Base-by-base conservation (phyloP, 2,888 invertebrate species). In the Sinodicranocentrus sp. region DNA sequence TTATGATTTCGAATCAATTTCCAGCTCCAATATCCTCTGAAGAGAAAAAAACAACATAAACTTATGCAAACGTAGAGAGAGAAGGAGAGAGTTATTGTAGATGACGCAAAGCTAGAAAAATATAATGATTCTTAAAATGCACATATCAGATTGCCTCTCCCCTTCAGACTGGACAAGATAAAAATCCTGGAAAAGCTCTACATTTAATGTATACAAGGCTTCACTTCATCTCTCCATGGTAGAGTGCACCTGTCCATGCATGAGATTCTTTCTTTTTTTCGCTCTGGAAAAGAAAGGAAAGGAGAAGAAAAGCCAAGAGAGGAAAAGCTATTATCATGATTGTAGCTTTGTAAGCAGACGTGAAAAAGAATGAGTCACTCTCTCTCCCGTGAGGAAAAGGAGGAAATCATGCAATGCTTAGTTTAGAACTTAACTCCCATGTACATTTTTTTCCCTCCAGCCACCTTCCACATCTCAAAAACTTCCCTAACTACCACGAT, bases 291-390 rank as follows among this genome's bases (percentile, higher is more conserved):
- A 39, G 39, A 39, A 28, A 43, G 59, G 70, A 52, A 59, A 39
- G 61, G 54, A 19, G 78, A 70, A 79, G 78, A 75, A 75, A 71
- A 75, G 68, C 59, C 73, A 48, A 65, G 15, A n/a, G 5, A 48
- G 48, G 48, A n/a, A 65, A 80, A 82, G 82, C 75, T 75, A 82
- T 82, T 82, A 75, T 70, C 68, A 63, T 75, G 82, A 82, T 82
- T 82, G 44, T 68, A 59, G 67, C 25, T 63, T 63, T 33, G 43
- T 70, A 43, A 65, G 43, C 17, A 19, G 43, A 2, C 1, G 1
- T 39, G 65, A 48, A 57, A 3, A 19, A 75, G 80, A 82, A 63
- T 82, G 82, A 82, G 73, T 82, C 82, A 82, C 73, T 17, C 15
- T 17, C 25, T 15, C 6, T 8, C 15, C 2, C 15, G 25, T n/a